Evolutionary conservation across 2,113 vertebrate genomes (phyloP).

Genomic region (Notarius quadriscutis): DNA sequence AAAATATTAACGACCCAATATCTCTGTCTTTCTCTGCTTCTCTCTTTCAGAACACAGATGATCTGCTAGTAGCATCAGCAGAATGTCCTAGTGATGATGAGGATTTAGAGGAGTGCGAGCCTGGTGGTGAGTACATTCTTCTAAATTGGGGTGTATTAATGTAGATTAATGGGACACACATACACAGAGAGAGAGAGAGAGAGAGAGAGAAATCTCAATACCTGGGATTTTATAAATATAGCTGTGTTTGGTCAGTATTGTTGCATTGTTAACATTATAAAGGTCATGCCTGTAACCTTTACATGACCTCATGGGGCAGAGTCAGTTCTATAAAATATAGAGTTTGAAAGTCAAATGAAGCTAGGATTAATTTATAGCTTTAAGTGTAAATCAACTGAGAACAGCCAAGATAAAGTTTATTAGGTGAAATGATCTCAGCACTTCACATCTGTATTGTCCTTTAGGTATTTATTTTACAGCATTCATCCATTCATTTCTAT

Average conservation of each 20-base stretch:
- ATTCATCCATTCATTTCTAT: too few relatives aligned
- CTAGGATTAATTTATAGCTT: neutral
- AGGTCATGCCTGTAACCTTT: neutral
- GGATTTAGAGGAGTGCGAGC: conserved; percentile 94
- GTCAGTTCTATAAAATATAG: neutral
- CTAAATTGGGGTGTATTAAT: conserved; percentile 58
- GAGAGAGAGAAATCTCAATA: neutral
- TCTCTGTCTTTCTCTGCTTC: conserved; percentile 2
- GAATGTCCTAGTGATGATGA: conserved; percentile 95
- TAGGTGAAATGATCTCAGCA: neutral
- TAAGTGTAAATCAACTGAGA: neutral
- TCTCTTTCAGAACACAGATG: conserved; percentile 84
- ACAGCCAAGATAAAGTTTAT: conserved; percentile 5
- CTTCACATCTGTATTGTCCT: neutral
- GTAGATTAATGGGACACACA: conserved; percentile 21
- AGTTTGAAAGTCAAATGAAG: neutral
- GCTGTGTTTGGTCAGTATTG: conserved; percentile 49
- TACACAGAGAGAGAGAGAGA: conserved; percentile 24
- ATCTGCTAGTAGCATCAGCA: conserved; percentile 90
- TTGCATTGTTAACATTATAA: neutral
- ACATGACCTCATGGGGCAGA: neutral
- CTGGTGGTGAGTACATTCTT: conserved; percentile 85
- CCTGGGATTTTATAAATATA: conserved; percentile 3
- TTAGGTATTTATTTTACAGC: neutral
- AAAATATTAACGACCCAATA: conserved; percentile 1